A percentile compares a stretch with the other conserved stretches of the same genome.
Evolutionary conservation across 2,797 vertebrate species (phyloP).

Genomic region (Malacoraja senta): DNA sequence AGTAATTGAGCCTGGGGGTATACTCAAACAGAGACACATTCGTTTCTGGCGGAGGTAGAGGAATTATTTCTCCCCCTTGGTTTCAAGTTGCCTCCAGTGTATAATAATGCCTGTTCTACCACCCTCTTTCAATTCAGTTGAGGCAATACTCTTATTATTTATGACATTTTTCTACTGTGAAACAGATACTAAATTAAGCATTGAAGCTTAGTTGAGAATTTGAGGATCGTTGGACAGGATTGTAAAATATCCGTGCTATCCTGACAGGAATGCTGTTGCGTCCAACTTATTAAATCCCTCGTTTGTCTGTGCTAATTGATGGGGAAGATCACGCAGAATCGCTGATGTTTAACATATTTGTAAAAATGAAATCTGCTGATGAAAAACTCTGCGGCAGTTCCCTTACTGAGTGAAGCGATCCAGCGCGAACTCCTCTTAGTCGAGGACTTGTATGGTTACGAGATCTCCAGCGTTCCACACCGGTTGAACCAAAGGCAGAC

Average conservation of each 20-base stretch:
- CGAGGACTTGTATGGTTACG: not conserved
- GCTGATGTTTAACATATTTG: conserved; percentile 43
- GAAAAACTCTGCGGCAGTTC: not conserved
- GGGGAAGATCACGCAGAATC: conserved; percentile 44
- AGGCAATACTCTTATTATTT: conserved; percentile 48
- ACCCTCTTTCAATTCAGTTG: conserved; percentile 48
- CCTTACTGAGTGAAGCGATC: not conserved
- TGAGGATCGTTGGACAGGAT: conserved; percentile 52
- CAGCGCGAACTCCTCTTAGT: not conserved
- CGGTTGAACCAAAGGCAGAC: too few relatives aligned
- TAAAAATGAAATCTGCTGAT: conserved; percentile 43
- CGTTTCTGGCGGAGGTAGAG: conserved; percentile 48
- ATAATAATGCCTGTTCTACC: conserved; percentile 49
- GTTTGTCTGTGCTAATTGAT: conserved; percentile 35
- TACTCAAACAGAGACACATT: conserved; percentile 46
- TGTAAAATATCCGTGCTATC: conserved; percentile 51
- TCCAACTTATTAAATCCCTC: conserved; percentile 21
- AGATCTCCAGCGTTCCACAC: not conserved
- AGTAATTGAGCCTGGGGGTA: conserved; percentile 46
- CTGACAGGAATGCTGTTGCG: conserved; percentile 42
- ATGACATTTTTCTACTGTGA: conserved; percentile 49
- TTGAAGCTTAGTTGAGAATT: conserved; percentile 54
- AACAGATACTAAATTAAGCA: conserved; percentile 60
- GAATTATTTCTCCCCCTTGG: conserved; percentile 46
- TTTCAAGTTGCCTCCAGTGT: conserved; percentile 52